These are phyloP conservation scores for Myocastor coypus DNA, from an alignment of 2,113 vertebrate species.

Conservation along the genomic window DNA sequence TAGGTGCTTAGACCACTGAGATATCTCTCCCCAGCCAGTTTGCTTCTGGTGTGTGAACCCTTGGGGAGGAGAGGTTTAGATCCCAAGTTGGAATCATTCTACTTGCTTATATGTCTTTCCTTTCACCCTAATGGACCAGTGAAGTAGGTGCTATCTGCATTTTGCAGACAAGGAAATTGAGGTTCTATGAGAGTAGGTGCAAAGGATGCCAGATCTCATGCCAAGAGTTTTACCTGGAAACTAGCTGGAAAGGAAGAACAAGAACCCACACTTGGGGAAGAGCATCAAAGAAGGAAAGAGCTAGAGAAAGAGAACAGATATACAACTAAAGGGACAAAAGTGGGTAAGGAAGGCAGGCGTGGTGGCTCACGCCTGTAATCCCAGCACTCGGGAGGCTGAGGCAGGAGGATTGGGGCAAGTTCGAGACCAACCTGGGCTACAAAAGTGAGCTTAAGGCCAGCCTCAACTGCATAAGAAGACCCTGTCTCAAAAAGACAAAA, in stretches of 20 bases:
- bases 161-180: neutral
- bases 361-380: too few relatives aligned
- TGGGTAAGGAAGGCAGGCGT: neutral
- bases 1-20: too few relatives aligned
- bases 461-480: too few relatives aligned
- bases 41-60: neutral
- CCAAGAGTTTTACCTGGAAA: conserved; percentile 35
- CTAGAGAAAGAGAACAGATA: neutral
- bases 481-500: too few relatives aligned
- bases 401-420: too few relatives aligned
- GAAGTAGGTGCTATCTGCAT: neutral
- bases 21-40: too few relatives aligned
- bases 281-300: neutral
- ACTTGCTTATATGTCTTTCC: neutral
- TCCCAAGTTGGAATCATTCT: neutral
- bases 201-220: neutral
- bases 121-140: neutral
- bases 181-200: neutral
- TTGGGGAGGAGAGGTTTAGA: neutral
- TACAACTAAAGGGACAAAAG: neutral
- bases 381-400: too few relatives aligned
- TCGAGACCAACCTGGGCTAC: too few relatives aligned
- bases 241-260: conserved; percentile 13
- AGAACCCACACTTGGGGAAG: neutral
- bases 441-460: too few relatives aligned